Conservation (phyloP, 1,140 invertebrate species). For the Mylabris phalerata region DNA sequence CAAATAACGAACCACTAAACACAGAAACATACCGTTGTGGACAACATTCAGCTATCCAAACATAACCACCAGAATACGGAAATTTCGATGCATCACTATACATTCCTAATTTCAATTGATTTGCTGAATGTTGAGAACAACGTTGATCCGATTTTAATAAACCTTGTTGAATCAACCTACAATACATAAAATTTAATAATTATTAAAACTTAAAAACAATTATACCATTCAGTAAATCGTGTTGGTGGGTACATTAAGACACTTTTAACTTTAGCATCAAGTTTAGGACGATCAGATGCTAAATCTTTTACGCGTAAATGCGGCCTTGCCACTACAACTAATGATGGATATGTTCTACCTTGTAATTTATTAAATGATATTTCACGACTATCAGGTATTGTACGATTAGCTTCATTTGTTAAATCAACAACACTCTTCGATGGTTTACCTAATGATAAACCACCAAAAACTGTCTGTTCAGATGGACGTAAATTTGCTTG, state of each 20-base stretch:
- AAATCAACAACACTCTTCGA: slow-evolving; percentile 47
- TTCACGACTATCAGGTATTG: slow-evolving; percentile 59
- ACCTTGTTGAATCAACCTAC: slow-evolving; percentile 68
- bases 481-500: slow-evolving; percentile 22
- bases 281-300: slow-evolving; percentile 47
- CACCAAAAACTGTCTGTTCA: slow-evolving; percentile 36
- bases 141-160: slow-evolving; percentile 69
- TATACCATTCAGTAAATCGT: slow-evolving; percentile 75
- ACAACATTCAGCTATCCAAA: slow-evolving; percentile 83
- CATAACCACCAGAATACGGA: slow-evolving; percentile 79
- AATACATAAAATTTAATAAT: slow-evolving; percentile 2
- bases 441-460: slow-evolving; percentile 24
- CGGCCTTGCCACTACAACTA: slow-evolving; percentile 73
- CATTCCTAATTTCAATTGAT: slow-evolving; percentile 70
- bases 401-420: slow-evolving; percentile 49
- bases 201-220: neutral
- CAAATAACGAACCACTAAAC: slow-evolving; percentile 79
- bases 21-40: slow-evolving; percentile 76
- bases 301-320: slow-evolving; percentile 62
- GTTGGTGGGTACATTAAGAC: slow-evolving; percentile 69
- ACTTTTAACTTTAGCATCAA: slow-evolving; percentile 69
- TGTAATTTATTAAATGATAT: slow-evolving; percentile 70
- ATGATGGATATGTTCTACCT: slow-evolving; percentile 75
- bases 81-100: slow-evolving; percentile 78
- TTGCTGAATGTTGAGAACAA: slow-evolving; percentile 57